Percentiles rank a stretch among this genome's conserved stretches.
Conservation (phyloP, 2,113 vertebrate species). For the Genyomyrus donnyi region DNA sequence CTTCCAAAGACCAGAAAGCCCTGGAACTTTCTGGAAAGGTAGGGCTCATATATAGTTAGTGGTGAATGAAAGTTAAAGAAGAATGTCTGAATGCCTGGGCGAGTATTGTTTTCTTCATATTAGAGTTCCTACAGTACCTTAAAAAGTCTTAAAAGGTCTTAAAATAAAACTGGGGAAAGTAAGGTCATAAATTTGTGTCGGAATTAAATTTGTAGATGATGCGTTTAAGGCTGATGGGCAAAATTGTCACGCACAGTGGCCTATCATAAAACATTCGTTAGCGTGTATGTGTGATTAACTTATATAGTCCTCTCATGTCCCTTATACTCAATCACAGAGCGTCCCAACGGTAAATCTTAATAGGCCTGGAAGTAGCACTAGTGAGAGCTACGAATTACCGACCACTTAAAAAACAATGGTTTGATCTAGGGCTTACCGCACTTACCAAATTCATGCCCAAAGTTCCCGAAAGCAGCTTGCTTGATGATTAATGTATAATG, state of each 20-base stretch:
- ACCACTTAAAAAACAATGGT: neutral
- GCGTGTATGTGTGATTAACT: neutral
- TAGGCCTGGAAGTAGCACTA: neutral
- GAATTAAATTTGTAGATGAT: neutral
- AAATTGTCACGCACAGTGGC: neutral
- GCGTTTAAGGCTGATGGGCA: neutral
- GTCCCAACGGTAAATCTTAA: neutral
- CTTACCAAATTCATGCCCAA: neutral
- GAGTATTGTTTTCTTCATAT: neutral
- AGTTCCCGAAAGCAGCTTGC: too few relatives aligned
- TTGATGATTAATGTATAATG: too few relatives aligned
- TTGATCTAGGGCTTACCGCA: neutral
- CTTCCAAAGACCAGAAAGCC: constrained; percentile 59
- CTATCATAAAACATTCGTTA: neutral
- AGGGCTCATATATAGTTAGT: neutral
- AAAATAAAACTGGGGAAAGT: neutral
- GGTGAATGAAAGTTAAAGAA: neutral
- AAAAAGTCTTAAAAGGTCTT: neutral
- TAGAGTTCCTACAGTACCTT: neutral
- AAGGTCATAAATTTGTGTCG: neutral
- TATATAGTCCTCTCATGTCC: neutral
- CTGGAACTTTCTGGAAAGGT: constrained; percentile 64
- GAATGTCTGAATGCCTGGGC: neutral
- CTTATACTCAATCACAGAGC: neutral
- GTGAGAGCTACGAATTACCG: neutral